These are phyloP conservation scores for Sceloporus tristichus DNA, from an alignment of 2,113 vertebrate genomes.

Conservation along the genomic window DNA sequence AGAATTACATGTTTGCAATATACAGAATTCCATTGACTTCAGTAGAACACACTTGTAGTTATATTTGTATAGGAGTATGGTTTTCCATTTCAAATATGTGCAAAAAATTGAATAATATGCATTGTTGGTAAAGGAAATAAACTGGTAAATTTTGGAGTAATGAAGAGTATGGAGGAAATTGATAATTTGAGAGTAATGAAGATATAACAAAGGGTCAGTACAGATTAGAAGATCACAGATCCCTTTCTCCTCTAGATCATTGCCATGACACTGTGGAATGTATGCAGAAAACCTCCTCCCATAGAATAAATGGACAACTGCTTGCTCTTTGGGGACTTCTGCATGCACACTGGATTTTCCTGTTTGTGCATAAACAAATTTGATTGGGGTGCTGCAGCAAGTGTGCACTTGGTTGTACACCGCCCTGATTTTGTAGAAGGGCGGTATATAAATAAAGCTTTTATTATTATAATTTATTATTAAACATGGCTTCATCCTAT, in stretches of 20 bases:
- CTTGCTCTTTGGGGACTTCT: not conserved
- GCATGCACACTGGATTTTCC: not conserved
- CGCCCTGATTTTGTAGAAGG: too few species aligned
- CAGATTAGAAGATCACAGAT: too few species aligned
- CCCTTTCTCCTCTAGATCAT: not conserved
- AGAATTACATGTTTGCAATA: too few species aligned
- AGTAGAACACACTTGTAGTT: not conserved
- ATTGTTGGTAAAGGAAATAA: not conserved
- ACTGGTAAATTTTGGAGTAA: too few species aligned
- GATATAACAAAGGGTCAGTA: too few species aligned
- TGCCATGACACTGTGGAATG: not conserved
- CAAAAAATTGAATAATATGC: not conserved
- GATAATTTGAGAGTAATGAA: too few species aligned
- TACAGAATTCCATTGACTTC: not conserved
- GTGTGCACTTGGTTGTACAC: not conserved
- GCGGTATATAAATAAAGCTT: too few species aligned
- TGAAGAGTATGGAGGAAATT: too few species aligned
- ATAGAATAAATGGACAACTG: not conserved
- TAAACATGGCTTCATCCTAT: not conserved
- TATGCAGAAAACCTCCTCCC: not conserved
- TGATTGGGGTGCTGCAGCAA: not conserved
- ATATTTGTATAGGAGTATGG: not conserved
- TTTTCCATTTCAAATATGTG: conserved; percentile 10
- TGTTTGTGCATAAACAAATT: not conserved
- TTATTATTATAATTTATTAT: too few species aligned